Evolutionary conservation across 2,888 invertebrate genomes (phyloP).

Genomic region (Conistra vaccinii): DNA sequence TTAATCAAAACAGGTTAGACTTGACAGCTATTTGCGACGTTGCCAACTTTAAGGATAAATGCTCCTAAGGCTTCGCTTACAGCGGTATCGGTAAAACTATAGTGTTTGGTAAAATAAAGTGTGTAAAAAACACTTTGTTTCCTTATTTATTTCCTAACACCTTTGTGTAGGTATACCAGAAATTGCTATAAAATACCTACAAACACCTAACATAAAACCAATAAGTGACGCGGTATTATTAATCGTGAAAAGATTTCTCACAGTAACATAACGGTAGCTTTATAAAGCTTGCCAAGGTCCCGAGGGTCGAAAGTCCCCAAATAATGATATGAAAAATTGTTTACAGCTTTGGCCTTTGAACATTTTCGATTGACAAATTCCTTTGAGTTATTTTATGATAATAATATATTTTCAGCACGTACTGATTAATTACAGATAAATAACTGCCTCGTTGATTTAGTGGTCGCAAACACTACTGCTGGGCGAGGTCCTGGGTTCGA

Average conservation of each 20-base stretch:
- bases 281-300: neutral
- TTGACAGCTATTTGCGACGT: no score
- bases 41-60: no score
- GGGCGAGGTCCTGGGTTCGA: no score
- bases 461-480: neutral
- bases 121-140: no score
- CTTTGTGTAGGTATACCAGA: neutral
- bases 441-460: neutral
- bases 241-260: neutral
- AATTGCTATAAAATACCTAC: neutral
- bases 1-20: no score
- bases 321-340: conserved; percentile 26
- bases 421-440: conserved; percentile 32
- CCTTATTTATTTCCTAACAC: no score
- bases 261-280: conserved; percentile 14
- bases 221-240: neutral
- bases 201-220: neutral
- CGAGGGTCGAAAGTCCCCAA: neutral
- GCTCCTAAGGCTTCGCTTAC: no score
- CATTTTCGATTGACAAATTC: conserved; percentile 15
- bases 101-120: no score
- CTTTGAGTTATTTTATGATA: conserved; percentile 5
- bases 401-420: conserved; percentile 23
- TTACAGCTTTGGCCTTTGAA: conserved; percentile 4
- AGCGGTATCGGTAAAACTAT: no score